Base-by-base conservation (phyloP, 2,113 vertebrate species). In the Calcarius ornatus region DNA sequence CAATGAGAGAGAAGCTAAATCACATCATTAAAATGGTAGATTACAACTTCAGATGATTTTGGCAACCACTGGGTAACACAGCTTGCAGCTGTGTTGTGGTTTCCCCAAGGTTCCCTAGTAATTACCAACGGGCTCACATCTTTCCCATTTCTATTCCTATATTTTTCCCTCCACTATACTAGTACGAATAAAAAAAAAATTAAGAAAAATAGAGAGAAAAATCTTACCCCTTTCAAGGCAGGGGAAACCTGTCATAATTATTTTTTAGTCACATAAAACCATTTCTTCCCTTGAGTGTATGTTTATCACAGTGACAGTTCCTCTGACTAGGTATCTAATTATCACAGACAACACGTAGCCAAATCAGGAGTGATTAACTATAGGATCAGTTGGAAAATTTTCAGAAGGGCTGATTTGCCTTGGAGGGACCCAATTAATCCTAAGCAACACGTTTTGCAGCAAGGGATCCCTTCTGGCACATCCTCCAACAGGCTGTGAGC, bases 401-500 rank as follows among this genome's bases (percentile, higher is more conserved):
- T 91, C 83, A 61, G 31, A 65, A 60, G 50, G 71, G 31, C 47
- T 86, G 17, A 63, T 78, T 92, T 86, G 59, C 54, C 40, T 77
- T 60, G n/a, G 64, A 86, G 86, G 40, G 22, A 53, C 72, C 40
- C 13, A 31, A 30, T 65, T 94, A 86, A 80, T 69, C 48, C 59
- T 61, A 63, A 92, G 56, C n/a, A 88, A 60, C 42, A 42, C 0
- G 0, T 95, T 95, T 73, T 65, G 27, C 38, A 87, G 43, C 21
- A 40, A 80, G 42, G 33, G 37, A 65, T 57, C 63, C 12, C 31
- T 86, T 69, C 42, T 72, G 59, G 50, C 48, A 93, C 43, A 45
- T 79, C 33, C 37, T 91, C 45, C 0, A 0, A 28, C 0, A 11
- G 30, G 60, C 35, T 69, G 3, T 1, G 10, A 88, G 70, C 24